Evolutionary conservation across 2,113 vertebrate species (phyloP).

Genomic region (Ameiurus melas): DNA sequence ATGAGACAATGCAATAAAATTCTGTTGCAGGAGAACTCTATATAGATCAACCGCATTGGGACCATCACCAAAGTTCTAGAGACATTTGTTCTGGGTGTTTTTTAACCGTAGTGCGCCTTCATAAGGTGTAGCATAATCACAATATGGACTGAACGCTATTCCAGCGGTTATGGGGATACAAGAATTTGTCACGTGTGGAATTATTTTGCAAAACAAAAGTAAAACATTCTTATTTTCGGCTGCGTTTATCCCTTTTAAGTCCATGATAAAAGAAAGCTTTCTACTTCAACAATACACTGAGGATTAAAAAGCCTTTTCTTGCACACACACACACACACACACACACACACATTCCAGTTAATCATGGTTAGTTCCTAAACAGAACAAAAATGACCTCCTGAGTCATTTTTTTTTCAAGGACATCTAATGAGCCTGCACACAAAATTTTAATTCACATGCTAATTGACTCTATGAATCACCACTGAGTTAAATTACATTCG

Average conservation of each 20-base stretch:
- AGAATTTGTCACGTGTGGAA: neutral
- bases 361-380: constrained; percentile 36
- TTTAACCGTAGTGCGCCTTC: neutral
- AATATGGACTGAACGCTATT: neutral
- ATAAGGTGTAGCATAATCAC: neutral
- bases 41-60: neutral
- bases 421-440: constrained; percentile 31
- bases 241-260: neutral
- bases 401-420: constrained; percentile 14
- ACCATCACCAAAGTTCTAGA: neutral
- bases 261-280: constrained; percentile 21
- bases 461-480: constrained; percentile 46
- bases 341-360: constrained; percentile 36
- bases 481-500: constrained; percentile 26
- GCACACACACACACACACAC: neutral
- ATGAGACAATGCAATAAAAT: neutral
- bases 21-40: neutral
- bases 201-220: neutral
- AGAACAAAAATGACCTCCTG: constrained; percentile 2
- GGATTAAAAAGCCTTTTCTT: neutral
- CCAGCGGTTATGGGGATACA: neutral
- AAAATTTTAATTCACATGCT: constrained; percentile 35
- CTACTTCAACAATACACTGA: constrained; percentile 20
- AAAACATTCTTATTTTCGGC: neutral
- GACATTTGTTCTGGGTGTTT: neutral